Evolutionary conservation across 1,140 invertebrate species (phyloP), one percentile per base, ranked within the genome.

Genomic region (Drosophila gunungcola): DNA sequence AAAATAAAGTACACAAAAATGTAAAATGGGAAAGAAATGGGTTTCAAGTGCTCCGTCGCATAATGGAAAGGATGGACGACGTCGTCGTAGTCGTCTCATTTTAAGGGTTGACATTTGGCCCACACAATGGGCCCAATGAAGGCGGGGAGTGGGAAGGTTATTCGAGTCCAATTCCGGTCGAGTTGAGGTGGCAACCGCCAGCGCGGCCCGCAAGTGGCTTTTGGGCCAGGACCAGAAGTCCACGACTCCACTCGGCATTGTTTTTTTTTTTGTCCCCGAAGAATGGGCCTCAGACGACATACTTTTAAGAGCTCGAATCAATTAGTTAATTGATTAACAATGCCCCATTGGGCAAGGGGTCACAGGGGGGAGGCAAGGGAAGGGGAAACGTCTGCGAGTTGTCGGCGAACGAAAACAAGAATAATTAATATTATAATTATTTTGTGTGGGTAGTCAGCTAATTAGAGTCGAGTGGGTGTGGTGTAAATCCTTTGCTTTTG

Each of bases 271-370:
- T 54, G 48, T 41, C 36, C 36, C 51, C 42, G 51, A 70, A 70
- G 72, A 67, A 48, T 45, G 70, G 61, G 67, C 21, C 46, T 54
- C 78, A 63, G 82, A 54, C 83, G 82, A 86, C 83, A 88, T 65
- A 89, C 83, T 83, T 85, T 86, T 79, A 79, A 86, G 55, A 76
- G 83, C 80, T 63, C 58, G 61, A 89, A 86, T 89, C 83, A 86
- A 88, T 86, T 86, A 86, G 83, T 82, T 86, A 86, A 86, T 86
- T 86, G 83, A 86, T 69, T 82, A 83, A 88, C 83, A 86, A 79
- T 49, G 67, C 61, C 36, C 36, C 58, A 60, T 65, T 63, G 49
- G 43, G 58, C 54, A 46, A 32, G 25, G 41, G 63, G 39, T 68
- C 29, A 48, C 25, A 25, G 1, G 12, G 27, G 5, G 13, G n/a